Percentiles rank a stretch among this genome's conserved stretches.
phyloP scores from a whole-genome alignment of 2,797 vertebrate species.

The Carcharodon carcharias region DNA sequence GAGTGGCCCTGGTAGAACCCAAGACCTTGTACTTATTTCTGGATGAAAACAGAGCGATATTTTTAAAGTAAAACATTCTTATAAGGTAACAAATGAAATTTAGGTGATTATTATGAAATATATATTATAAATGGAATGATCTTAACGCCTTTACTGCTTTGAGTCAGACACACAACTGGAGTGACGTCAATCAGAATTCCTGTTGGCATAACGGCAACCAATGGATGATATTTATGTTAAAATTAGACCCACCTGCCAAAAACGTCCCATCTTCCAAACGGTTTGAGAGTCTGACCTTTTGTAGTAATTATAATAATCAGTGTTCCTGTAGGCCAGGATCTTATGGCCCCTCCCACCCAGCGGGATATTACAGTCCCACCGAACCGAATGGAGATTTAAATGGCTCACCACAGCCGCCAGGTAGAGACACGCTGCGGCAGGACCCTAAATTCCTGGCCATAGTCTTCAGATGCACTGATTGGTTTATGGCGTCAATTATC shows the following conservation, averaged over 20 bases:
- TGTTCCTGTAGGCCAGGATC: too few species aligned
- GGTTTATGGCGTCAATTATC: not conserved
- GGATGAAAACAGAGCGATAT: too few species aligned
- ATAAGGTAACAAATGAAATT: not conserved
- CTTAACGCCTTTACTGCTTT: not conserved
- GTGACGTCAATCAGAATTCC: not conserved
- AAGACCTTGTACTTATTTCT: too few species aligned
- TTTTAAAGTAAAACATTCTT: not conserved
- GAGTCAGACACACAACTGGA: not conserved
- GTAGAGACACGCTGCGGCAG: too few species aligned
- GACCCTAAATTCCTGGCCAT: too few species aligned
- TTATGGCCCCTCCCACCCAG: too few species aligned
- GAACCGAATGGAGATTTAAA: too few species aligned
- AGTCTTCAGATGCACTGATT: not conserved
- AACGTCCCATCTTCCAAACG: not conserved
- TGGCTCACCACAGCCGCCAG: too few species aligned
- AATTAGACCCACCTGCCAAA: not conserved
- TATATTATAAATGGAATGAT: not conserved
- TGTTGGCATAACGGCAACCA: not conserved
- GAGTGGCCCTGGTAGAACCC: too few species aligned
- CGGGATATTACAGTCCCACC: too few species aligned
- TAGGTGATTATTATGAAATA: not conserved
- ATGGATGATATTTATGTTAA: not conserved
- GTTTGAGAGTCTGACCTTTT: not conserved
- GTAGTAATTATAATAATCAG: not conserved